A percentile compares a stretch with the other conserved stretches of the same genome.
phyloP scores from a whole-genome alignment of 2,113 vertebrate species.

The Vulpes lagopus region DNA sequence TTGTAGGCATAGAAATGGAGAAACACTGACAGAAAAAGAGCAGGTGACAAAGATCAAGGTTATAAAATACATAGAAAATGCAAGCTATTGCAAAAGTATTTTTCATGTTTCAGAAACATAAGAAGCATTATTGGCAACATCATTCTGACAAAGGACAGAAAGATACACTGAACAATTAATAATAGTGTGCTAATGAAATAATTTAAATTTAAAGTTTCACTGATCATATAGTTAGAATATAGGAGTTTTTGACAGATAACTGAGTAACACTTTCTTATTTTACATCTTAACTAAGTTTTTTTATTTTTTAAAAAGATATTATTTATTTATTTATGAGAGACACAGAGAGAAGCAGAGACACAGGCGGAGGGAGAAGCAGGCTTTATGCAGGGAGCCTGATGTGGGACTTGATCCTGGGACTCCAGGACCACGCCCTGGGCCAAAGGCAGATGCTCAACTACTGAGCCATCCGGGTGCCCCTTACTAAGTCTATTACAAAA shows the following conservation, averaged over 20 bases:
- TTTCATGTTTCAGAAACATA: not conserved
- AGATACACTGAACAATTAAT: not conserved
- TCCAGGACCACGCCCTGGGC: no score
- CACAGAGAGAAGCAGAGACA: no score
- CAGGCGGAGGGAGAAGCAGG: no score
- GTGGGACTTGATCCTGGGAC: no score
- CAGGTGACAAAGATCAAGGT: not conserved
- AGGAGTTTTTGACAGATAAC: not conserved
- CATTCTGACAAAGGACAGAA: not conserved
- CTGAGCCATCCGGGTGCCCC: no score
- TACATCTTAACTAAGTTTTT: not conserved
- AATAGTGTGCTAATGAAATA: not conserved
- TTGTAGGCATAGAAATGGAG: not conserved
- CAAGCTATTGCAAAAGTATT: not conserved
- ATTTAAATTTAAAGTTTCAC: conserved; percentile 18
- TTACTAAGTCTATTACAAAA: conserved; percentile 6
- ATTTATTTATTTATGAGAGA: no score
- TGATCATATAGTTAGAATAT: not conserved
- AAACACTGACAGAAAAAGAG: not conserved
- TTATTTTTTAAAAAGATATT: no score
- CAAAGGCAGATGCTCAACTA: no score
- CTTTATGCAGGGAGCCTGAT: no score
- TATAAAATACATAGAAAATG: not conserved
- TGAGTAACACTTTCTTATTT: not conserved
- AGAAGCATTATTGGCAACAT: not conserved